Base-by-base conservation (phyloP, 2,797 vertebrate genomes). In the Glyptemys insculpta region DNA sequence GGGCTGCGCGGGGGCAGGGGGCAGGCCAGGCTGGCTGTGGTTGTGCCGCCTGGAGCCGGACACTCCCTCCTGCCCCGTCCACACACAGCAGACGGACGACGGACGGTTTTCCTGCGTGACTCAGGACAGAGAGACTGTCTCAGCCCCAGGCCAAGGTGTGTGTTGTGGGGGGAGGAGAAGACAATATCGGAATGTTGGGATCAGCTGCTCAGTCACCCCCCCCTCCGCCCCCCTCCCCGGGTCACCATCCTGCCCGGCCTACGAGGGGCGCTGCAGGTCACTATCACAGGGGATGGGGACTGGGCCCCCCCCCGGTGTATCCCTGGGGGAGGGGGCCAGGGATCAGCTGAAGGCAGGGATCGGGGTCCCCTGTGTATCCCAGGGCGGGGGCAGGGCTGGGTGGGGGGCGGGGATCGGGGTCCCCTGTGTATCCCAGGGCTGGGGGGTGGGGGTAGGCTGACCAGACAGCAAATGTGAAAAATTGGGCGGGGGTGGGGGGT, bases 131-230 rank as follows among this genome's bases (percentile, higher is more conserved):
- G 87, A 89, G 41, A 68, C 34, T 5, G 72, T 47, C 72, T 76
- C 87, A 93, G 91, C 91, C 88, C 83, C 50, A 57, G 91, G 87
- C 91, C 87, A 86, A 86, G 91, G 91, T 86, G 83, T 93, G 87
- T 65, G 31, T 79, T 79, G 87, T 59, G 72, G 83, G 85, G 87
- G 81, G 56, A 52, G 84, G 19, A 57, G 54, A 57, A 68, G 79
- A 80, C 50, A 79, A 78, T 62, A 65, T 86, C 79, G 65, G 65
- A 92, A 89, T 68, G 81, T 92, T 92, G 88, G 53, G 78, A 89
- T 89, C 91, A 92, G 91, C 81, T 53, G 59, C 44, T 81, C 62
- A 12, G 59, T 85, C n/a, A n/a, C n/a, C 78, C n/a, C 86, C 47
- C 6, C 10, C 79, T 4, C 12, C 9, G 19, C 3, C 5, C 29